Evolutionary conservation across 2,888 invertebrate species (phyloP), one percentile per base, ranked within the genome.

Genomic region (Athetis lepigone): DNA sequence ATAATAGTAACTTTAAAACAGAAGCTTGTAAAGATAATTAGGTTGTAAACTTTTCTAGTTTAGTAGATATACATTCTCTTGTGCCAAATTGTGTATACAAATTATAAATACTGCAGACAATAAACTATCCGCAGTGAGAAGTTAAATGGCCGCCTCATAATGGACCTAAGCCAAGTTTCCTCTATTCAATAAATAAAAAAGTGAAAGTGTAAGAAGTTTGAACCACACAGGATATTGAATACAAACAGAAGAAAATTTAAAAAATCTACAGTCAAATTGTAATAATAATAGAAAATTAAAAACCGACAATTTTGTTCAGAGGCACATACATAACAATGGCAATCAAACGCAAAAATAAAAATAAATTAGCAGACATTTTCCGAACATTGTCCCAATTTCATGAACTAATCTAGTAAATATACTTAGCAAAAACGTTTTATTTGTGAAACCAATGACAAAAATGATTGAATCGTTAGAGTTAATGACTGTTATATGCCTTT

Each of bases 371-470:
- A 19, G 2, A 43, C 9, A 37, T 58, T 58, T 43, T 9, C n/a
- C 27, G 3, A 18, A 27, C 11, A 23, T 7, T 23, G 21, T 36
- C 9, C 0, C 29, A 52, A 36, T 58, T 50, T n/a, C n/a, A 54
- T 16, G 33, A 57, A 25, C 33, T 29, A 51, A 42, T 46, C 19
- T 27, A n/a, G n/a, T 29, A 11, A 23, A 18, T 21, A 42, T n/a
- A 11, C 1, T 54, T 4, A 8, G 23, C 11, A 11, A n/a, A 6
- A 0, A 7, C 23, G 39, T n/a, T 18, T 21, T 43, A 16, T 29
- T 40, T 29, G 8, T 6, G 9, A 42, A 27, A 5, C 50, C 56
- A 74, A 77, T 70, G 54, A 55, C 51, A 63, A 52, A 56, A 50
- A 29, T 29, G 11, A 56, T 77, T 59, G 39, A 46, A 59, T 39